Evolutionary conservation across 2,888 invertebrate species (phyloP), one percentile per base, ranked within the genome.

Genomic region (Tanytarsus gracilentus): DNA sequence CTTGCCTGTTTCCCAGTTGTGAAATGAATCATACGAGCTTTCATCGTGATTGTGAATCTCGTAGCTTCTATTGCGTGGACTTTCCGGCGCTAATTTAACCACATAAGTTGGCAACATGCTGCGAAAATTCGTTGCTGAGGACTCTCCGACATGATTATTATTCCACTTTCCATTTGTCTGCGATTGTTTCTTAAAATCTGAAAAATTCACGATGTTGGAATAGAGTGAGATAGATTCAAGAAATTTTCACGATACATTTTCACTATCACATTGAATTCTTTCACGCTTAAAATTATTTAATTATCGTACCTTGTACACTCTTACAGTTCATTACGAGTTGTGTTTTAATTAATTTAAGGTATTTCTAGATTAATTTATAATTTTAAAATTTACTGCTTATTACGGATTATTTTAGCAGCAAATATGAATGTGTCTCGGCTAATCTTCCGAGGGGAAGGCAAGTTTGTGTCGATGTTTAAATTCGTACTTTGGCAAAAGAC

Each of bases 1-100:
- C 58, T 66, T 62, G 67, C 67, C 67, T 61, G 67, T 67, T 65
- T 67, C 66, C 36, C 62, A 61, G 18, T 62, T 65, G 63, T 67
- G 66, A 33, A 65, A 64, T 51, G 64, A 65, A 59, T 65, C 66
- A 62, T 67, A 67, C n/a, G 65, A 65, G 9, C 65, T 60, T 30
- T 62, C 56, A 59, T 64, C 65, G 55, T 67, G 72, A 18, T 67
- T 67, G 36, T 70, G 21, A 0, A 48, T 3, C 3, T 58, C 44
- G 5, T 14, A 7, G 21, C 23, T 30, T 18, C 48, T 44, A 9
- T 27, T 8, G 8, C 16, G 33, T 8, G 60, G 60, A 36, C 60
- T 60, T 26, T 60, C 60, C 1, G 49, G 49, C 1, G 60, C 60
- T 16, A 60, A 26, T 60, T 33, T 49, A 30, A 50, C 21, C 18